Conservation (phyloP, 2,888 invertebrate genomes). For the Caenorhabditis afra region DNA sequence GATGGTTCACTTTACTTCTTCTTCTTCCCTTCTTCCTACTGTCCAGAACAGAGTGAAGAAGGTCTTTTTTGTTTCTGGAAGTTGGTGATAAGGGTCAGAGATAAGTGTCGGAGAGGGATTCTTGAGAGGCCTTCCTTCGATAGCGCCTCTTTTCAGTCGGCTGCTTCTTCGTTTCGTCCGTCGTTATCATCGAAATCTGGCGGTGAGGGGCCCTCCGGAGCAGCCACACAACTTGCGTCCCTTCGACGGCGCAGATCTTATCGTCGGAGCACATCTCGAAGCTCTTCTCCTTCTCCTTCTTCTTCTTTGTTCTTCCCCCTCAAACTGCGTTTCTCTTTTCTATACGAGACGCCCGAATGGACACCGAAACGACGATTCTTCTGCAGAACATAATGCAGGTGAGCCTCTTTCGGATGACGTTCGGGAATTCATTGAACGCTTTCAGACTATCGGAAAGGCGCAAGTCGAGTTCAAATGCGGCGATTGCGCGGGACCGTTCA, state of each 20-base stretch:
- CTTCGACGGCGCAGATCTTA: conserved; percentile 39
- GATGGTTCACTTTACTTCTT: no score
- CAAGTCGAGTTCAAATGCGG: conserved; percentile 47
- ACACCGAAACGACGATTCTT: conserved; percentile 15
- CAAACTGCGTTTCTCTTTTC: conserved; percentile 18
- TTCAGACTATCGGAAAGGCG: conserved; percentile 16
- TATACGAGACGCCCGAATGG: conserved; percentile 27
- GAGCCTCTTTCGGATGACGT: not conserved
- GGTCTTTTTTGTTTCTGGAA: no score
- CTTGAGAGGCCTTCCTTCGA: not conserved
- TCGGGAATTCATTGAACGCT: no score
- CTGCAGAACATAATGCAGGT: conserved; percentile 8
- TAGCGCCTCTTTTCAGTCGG: not conserved
- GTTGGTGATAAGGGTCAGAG: no score
- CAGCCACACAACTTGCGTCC: conserved; percentile 42
- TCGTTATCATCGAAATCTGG: conserved; percentile 44
- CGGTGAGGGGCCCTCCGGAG: conserved; percentile 20
- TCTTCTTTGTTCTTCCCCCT: not conserved
- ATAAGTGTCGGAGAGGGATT: no score
- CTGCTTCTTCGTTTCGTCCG: not conserved
- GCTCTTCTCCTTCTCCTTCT: conserved; percentile 16
- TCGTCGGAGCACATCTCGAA: conserved; percentile 45
- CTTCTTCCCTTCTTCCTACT: no score
- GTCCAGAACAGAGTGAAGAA: no score
- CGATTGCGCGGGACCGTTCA: conserved; percentile 43